Base-by-base conservation (phyloP, 2,797 vertebrate species). In the Myotis findleyi region DNA sequence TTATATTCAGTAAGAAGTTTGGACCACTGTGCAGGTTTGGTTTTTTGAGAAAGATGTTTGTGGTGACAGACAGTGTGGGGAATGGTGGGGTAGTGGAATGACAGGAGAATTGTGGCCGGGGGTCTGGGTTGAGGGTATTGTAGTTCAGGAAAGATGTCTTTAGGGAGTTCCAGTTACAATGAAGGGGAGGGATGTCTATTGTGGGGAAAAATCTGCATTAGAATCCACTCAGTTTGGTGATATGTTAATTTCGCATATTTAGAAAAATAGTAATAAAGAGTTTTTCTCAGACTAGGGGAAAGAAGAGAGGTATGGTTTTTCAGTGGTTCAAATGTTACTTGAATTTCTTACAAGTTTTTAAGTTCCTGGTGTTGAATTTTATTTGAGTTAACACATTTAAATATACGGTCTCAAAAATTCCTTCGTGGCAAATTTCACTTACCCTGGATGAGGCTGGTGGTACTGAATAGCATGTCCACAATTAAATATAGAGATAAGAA, bases 301-400 rank as follows among this genome's bases (percentile, higher is more conserved):
- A 71, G 33, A 62, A 10, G 68, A 71, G 30, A 96, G 59, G 30
- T 51, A 36, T 41, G n/a, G 5, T 72, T 94, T 92, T 93, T 72
- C n/a, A 53, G 13, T 77, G 33, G 27, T 76, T 93, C 16, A 76
- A 8, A 30, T 59, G 21, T 89, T 66, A 77, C 77, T 62, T 64
- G n/a, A 51, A 27, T 80, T 92, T 91, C 55, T 55, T 85, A 11
- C 0, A 68, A n/a, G 38, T 91, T 62, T 88, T 82, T 80, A 86
- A 27, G 36, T 86, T 89, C 23, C 36, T 71, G 57, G 55, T 41
- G 9, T 89, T 84, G 3, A 81, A 55, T 77, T 77, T 2, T 69
- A 38, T 94, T 89, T 86, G 79, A 91, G 51, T 75, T 93, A 79
- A 79, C 14, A 85, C 1, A 86, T 92, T 73, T 85, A 27, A 44